Evolutionary conservation across 2,113 vertebrate species (phyloP).

Genomic region (Channa maculata): DNA sequence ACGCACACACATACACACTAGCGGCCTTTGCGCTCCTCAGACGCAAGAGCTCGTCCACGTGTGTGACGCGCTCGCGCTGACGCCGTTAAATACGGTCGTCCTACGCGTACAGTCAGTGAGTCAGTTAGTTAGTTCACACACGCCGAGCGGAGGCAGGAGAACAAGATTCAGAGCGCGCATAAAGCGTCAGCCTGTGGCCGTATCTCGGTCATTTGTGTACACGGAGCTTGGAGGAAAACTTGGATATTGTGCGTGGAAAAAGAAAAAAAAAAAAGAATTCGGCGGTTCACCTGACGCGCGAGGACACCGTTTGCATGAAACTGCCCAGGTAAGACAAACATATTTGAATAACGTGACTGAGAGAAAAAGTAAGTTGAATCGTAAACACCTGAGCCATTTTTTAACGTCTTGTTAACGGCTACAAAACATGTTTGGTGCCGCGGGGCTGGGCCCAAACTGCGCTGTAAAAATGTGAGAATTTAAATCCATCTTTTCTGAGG

Average conservation of each 20-base stretch:
- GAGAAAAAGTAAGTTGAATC: too few relatives aligned
- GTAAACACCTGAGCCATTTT: too few relatives aligned
- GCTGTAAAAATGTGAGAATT: neutral
- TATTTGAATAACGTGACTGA: neutral
- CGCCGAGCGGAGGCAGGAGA: neutral
- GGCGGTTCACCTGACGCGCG: constrained; percentile 44
- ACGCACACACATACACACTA: too few relatives aligned
- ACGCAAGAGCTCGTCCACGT: constrained; percentile 57
- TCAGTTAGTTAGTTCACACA: neutral
- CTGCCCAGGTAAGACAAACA: constrained; percentile 64
- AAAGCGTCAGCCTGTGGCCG: too few relatives aligned
- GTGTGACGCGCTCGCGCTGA: constrained; percentile 55
- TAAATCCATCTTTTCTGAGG: neutral
- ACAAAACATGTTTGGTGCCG: too few relatives aligned
- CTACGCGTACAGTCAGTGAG: constrained; percentile 6
- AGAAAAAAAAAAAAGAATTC: neutral
- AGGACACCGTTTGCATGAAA: constrained; percentile 71
- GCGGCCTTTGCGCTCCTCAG: constrained; percentile 2
- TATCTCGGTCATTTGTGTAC: neutral
- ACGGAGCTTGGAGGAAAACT: neutral
- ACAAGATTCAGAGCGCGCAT: neutral
- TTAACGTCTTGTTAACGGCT: too few relatives aligned
- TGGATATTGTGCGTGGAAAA: too few relatives aligned
- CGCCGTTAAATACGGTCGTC: constrained; percentile 60
- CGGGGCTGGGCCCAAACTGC: neutral